phyloP scores from a whole-genome alignment of 2,113 vertebrate species.

The Platichthys flesus region DNA sequence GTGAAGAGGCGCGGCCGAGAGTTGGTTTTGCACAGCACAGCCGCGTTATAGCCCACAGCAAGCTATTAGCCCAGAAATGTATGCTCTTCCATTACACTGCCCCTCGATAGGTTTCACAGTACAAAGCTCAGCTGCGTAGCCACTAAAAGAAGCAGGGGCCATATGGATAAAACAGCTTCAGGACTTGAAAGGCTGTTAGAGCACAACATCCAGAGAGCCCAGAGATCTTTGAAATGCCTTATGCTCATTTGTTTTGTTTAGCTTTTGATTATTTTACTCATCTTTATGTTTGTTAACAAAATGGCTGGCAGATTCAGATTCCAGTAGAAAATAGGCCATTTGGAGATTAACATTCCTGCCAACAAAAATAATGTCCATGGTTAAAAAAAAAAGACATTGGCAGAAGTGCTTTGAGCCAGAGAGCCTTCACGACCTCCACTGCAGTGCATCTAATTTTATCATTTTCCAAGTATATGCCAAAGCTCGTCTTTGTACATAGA shows the following conservation, averaged over 20 bases:
- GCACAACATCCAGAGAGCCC: slow-evolving; percentile 5
- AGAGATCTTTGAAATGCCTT: slow-evolving; percentile 3
- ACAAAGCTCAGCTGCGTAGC: slow-evolving; percentile 16
- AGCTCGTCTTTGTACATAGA: not conserved
- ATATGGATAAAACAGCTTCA: slow-evolving; percentile 36
- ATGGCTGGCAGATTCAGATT: slow-evolving; percentile 7
- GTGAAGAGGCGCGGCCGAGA: slow-evolving; percentile 2
- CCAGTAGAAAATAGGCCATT: not conserved
- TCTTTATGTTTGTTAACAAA: slow-evolving; percentile 4
- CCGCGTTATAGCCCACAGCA: slow-evolving; percentile 41
- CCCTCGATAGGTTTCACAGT: slow-evolving; percentile 22
- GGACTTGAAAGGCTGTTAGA: slow-evolving; percentile 22
- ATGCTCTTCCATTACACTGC: slow-evolving; percentile 23
- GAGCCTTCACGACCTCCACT: slow-evolving; percentile 3
- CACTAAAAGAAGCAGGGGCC: not conserved
- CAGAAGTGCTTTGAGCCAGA: slow-evolving; percentile 13
- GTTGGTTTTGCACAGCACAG: slow-evolving; percentile 22
- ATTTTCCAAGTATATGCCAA: not conserved
- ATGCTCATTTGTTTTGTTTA: slow-evolving; percentile 11
- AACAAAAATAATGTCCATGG: slow-evolving; percentile 10
- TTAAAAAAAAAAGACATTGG: slow-evolving; percentile 31
- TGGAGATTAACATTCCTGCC: slow-evolving; percentile 31
- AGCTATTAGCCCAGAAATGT: slow-evolving; percentile 61
- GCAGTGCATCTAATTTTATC: slow-evolving; percentile 25
- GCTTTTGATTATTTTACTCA: not conserved